phyloP scores from a whole-genome alignment of 1,140 invertebrate species.

The Panagrolaimus sp. region DNA sequence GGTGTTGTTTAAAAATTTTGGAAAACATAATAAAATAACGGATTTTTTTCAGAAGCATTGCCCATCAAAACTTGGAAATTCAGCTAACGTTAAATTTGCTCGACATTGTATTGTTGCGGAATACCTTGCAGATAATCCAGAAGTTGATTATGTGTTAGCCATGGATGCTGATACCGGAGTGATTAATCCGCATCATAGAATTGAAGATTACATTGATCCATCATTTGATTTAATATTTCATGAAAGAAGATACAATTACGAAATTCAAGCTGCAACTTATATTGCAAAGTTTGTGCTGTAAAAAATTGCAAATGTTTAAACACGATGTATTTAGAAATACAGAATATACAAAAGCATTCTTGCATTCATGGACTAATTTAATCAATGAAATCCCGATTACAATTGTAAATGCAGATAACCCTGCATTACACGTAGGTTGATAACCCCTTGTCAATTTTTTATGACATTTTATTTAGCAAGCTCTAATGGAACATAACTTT shows the following conservation, averaged over 20 bases:
- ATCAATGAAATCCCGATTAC: too few species aligned
- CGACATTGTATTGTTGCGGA: too few species aligned
- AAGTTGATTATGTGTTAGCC: neutral
- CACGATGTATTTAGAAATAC: neutral
- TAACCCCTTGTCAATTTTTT: neutral
- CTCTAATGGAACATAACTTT: neutral
- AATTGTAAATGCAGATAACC: too few species aligned
- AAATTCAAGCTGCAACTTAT: neutral
- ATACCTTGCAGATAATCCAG: too few species aligned
- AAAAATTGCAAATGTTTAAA: neutral
- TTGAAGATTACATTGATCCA: neutral
- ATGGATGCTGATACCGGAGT: neutral
- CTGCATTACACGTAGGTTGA: neutral
- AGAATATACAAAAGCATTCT: neutral
- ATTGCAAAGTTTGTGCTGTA: neutral
- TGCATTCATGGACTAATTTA: neutral
- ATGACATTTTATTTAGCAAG: neutral
- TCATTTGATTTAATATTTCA: neutral
- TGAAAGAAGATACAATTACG: too few species aligned
- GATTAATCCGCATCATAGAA: neutral
- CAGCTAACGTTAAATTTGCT: too few species aligned
- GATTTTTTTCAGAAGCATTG: too few species aligned
- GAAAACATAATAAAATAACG: too few species aligned
- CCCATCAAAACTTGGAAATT: too few species aligned
- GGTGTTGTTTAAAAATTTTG: too few species aligned